Conservation (phyloP, 2,888 invertebrate species). For the Rhopalosiphum nymphaeae region DNA sequence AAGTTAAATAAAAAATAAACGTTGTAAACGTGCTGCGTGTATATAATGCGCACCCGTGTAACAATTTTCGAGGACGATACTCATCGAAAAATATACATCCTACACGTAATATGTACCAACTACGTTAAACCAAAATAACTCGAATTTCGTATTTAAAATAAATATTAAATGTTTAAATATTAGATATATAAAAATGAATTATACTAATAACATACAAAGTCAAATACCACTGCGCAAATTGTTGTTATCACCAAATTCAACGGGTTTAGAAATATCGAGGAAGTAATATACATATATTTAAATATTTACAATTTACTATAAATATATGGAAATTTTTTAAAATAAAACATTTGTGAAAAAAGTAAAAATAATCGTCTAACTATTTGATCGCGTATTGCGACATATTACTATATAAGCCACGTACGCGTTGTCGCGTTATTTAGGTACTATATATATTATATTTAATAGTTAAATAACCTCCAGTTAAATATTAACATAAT, state of each 20-base stretch:
- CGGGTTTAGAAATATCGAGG: neutral
- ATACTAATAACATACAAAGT: neutral
- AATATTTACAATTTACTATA: neutral
- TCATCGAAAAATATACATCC: neutral
- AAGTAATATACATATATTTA: neutral
- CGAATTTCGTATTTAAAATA: neutral
- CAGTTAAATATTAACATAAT: neutral
- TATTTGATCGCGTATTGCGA: neutral
- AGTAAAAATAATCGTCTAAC: neutral
- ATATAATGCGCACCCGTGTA: neutral
- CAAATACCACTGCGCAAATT: neutral
- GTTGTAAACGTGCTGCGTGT: neutral
- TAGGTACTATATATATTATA: neutral
- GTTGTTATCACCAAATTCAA: neutral
- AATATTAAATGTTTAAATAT: neutral
- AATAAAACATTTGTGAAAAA: constrained; percentile 15
- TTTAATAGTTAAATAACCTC: neutral
- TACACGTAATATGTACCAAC: neutral
- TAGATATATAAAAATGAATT: neutral
- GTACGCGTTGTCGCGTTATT: neutral
- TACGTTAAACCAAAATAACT: neutral
- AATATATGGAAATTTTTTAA: neutral
- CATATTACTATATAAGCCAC: too few relatives aligned
- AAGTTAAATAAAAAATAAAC: neutral
- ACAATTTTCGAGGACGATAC: neutral